Percentiles rank a stretch among this genome's conserved stretches.
phyloP scores from a whole-genome alignment of 2,113 vertebrate species.

The Lepus europaeus region DNA sequence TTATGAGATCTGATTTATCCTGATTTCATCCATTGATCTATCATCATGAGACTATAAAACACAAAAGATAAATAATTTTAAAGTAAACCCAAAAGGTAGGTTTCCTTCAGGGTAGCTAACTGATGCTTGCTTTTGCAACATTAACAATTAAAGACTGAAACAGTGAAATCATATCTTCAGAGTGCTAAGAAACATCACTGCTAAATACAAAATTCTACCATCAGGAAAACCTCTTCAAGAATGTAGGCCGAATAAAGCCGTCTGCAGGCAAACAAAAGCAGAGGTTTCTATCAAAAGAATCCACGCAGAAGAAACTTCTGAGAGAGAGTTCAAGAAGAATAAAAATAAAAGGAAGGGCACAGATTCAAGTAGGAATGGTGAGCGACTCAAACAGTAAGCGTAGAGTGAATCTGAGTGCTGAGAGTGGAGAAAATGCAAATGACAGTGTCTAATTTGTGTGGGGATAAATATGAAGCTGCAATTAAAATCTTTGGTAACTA shows the following conservation, averaged over 20 bases:
- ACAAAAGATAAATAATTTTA: neutral
- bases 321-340: conserved; percentile 36
- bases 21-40: neutral
- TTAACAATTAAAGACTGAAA: conserved; percentile 41
- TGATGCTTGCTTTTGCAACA: neutral
- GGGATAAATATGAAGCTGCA: neutral
- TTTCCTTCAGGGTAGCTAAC: neutral
- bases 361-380: neutral
- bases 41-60: neutral
- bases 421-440: neutral
- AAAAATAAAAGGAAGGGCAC: neutral
- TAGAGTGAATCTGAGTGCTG: conserved; percentile 21
- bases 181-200: neutral
- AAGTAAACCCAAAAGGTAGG: neutral
- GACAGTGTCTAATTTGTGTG: neutral
- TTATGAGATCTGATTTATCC: neutral
- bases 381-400: conserved; percentile 22
- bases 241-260: neutral
- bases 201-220: neutral
- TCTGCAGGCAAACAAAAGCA: neutral
- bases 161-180: neutral
- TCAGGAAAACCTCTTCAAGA: conserved; percentile 8
- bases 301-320: neutral
- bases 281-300: neutral
- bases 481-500: neutral